These are phyloP conservation scores for Himalopsyche japonica DNA, from an alignment of 2,888 invertebrate species.

Conservation along the genomic window DNA sequence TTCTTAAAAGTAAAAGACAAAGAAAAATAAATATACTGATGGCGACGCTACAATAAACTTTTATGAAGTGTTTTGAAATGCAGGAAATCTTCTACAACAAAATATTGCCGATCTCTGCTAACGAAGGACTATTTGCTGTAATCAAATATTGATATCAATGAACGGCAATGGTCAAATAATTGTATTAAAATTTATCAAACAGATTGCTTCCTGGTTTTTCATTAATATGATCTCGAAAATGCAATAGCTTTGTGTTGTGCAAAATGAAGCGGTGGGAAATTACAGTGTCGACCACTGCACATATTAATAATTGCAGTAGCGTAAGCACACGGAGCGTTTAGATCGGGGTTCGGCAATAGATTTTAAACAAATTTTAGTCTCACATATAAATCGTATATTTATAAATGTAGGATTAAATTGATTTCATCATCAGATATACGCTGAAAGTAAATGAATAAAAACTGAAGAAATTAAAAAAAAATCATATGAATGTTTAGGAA, in stretches of 20 bases:
- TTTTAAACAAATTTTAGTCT: too few species aligned
- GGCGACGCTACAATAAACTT: too few species aligned
- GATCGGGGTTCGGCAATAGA: neutral
- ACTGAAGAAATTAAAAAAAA: too few species aligned
- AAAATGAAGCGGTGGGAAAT: neutral
- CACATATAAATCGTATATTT: too few species aligned
- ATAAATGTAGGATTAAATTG: too few species aligned
- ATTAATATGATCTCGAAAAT: neutral
- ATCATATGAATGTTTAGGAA: too few species aligned
- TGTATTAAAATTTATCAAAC: neutral
- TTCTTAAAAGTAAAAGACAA: too few species aligned
- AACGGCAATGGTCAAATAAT: neutral
- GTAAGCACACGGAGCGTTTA: neutral
- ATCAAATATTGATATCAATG: neutral
- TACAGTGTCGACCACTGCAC: neutral
- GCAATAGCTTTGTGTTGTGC: neutral
- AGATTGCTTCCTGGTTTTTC: neutral
- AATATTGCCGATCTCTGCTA: neutral
- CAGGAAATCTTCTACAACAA: neutral
- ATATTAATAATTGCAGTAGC: neutral
- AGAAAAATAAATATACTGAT: too few species aligned
- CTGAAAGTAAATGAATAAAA: too few species aligned
- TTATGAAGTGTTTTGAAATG: too few species aligned
- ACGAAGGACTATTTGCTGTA: neutral
- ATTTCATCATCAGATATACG: too few species aligned